Conservation (phyloP, 2,888 invertebrate species). For the Pristionchus mayeri region DNA sequence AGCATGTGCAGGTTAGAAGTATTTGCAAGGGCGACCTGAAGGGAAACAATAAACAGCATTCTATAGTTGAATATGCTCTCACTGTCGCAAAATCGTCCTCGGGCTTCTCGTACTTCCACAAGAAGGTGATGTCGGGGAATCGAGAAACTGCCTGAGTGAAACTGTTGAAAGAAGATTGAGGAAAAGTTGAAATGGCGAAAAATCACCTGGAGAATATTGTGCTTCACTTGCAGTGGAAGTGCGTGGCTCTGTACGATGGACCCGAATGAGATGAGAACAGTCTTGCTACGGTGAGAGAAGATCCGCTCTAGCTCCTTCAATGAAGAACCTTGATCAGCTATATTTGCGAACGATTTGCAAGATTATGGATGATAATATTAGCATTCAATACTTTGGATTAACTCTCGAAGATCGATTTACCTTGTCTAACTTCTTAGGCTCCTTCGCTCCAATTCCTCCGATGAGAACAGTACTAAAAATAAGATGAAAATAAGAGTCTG, state of each 20-base stretch:
- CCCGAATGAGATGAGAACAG: constrained; percentile 13
- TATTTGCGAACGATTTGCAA: too few species aligned
- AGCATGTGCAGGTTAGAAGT: neutral
- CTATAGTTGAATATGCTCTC: neutral
- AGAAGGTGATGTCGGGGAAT: constrained; percentile 6
- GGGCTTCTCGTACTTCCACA: constrained; percentile 26
- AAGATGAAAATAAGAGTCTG: too few species aligned
- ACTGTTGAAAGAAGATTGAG: neutral
- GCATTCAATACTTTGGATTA: too few species aligned
- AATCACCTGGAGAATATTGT: neutral
- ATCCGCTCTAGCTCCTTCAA: neutral
- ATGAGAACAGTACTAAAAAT: neutral
- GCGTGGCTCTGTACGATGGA: neutral
- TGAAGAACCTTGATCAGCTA: neutral
- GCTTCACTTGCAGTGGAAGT: neutral
- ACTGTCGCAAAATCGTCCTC: neutral
- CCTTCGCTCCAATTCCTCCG: constrained; percentile 18
- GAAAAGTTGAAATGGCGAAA: neutral
- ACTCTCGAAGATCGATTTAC: neutral
- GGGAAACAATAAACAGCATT: neutral
- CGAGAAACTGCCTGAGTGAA: neutral
- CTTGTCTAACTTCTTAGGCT: neutral
- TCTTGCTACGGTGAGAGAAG: neutral
- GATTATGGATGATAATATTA: too few species aligned
- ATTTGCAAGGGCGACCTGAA: neutral